Evolutionary conservation across 2,113 vertebrate species (phyloP), one percentile per base, ranked within the genome.

Genomic region (Dromaius novaehollandiae): DNA sequence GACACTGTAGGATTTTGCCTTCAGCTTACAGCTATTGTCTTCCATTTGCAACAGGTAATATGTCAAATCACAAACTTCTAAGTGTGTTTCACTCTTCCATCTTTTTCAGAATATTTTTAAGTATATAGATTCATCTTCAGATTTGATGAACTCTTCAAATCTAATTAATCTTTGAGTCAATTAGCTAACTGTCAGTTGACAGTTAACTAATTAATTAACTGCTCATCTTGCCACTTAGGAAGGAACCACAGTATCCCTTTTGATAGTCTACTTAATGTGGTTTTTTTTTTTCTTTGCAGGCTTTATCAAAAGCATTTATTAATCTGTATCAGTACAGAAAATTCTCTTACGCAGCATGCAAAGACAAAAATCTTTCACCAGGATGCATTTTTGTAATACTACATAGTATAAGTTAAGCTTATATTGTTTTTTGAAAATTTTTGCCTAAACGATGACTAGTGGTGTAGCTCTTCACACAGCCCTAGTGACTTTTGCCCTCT

Each of bases 1-100:
- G 53, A 2, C 32, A 0, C 0, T 2, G 22, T 1, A 13, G 38
- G 26, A 11, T 73, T 51, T 40, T 24, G 12, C 65, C 65, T 34
- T 25, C 6, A 0, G 10, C 4, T 7, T 7, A 20, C 24, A 75
- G 30, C 32, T 6, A 0, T 2, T 48, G 38, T 36, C 38, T 60
- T 65, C 66, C 1, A 0, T 9, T 68, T 55, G 75, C 53, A 20
- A 4, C 51, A 69, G 44, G 38, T 7, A 56, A 26, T 19, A 0
- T 5, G 3, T 32, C 79, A 66, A 51, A 30, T 92, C 30, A 9
- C 36, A 3, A 16, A 34, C 24, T 9, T 74, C 46, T 36, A 32
- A 42, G 15, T 60, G 61, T 17, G 28, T 73, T 76, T 93, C 50
- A 21, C 25, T 63, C 69, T 91, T 65, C 20, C 19, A 12, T 53